phyloP scores from a whole-genome alignment of 1,140 invertebrate species.

The Scylla paramamosain region DNA sequence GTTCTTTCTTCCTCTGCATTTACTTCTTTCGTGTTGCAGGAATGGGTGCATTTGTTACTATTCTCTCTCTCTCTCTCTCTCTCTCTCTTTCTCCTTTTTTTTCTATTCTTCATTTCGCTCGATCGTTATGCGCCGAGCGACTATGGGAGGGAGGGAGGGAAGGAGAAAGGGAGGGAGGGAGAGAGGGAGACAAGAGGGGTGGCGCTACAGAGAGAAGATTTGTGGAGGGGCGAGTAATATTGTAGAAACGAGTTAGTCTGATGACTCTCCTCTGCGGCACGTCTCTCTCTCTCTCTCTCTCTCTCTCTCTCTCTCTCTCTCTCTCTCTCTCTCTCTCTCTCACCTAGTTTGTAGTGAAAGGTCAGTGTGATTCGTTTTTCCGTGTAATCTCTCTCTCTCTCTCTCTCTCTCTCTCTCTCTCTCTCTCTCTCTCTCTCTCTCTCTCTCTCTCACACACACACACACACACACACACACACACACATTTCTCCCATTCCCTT shows the following conservation, averaged over 20 bases:
- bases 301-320: neutral
- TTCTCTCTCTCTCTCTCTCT: neutral
- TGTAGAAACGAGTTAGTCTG: neutral
- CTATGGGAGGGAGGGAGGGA: neutral
- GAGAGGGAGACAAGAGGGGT: neutral
- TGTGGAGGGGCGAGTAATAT: neutral
- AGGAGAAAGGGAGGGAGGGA: too few relatives aligned
- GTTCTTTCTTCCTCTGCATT: constrained; percentile 34
- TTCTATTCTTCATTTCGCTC: neutral
- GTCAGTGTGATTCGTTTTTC: neutral
- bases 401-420: neutral
- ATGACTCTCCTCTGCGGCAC: constrained; percentile 5
- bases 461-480: too few relatives aligned
- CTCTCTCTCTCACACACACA: neutral
- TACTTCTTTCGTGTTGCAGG: neutral
- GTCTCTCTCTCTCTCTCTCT: constrained; percentile 24
- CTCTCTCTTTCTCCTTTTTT: neutral
- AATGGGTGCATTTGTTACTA: too few relatives aligned
- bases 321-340: constrained; percentile 41
- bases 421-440: neutral
- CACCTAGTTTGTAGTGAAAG: neutral
- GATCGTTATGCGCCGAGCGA: constrained; percentile 8
- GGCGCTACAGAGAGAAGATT: constrained; percentile 16
- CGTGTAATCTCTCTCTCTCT: neutral
- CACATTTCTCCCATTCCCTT: neutral